Base-by-base conservation (phyloP, 2,113 vertebrate genomes). In the Eleginops maclovinus region DNA sequence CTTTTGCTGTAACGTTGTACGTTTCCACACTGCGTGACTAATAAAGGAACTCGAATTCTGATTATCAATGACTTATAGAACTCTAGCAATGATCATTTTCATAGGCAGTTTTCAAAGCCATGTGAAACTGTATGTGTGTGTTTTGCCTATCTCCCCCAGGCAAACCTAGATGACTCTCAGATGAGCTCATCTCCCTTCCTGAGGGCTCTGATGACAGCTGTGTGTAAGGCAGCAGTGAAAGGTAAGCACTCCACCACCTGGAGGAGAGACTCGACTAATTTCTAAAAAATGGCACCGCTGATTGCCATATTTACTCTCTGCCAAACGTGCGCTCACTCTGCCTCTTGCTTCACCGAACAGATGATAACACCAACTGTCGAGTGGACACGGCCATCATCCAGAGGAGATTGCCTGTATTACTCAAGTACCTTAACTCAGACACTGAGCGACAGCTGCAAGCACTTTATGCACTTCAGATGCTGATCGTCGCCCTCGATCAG, bases 401-500 rank as follows among this genome's bases (percentile, higher is more conserved):
- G 91, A 96, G 95, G 92, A 96, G 97, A 84, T 95, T 99, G 93
- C 97, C 97, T 56, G 97, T 99, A 89, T 95, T 99, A 93, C 96
- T 99, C 89, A 99, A 99, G 94, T 99, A 99, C 96, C 95, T 99
- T 86, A 97, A 98, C 95, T 98, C 97, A 54, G 97, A 99, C 90
- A 98, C 97, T 43, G 97, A 99, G 95, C 97, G 97, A 94, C 97
- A 99, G 93, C 96, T 99, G 91, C 97, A 99, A 97, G 98, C 97
- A 97, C 98, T 99, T 97, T 99, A 99, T 95, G 98, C 98, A 96
- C 96, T 99, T 95, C 98, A 99, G 93, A 96, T 96, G 81, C 96
- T 98, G 89, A 96, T 99, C 93, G 98, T 99, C 89, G 94, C 96
- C 93, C 96, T 99, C 85, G 97, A 99, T 93, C 98, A 99, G 86